These are phyloP conservation scores for Pseudochromis fuscus DNA, from an alignment of 2,797 vertebrate genomes.

Conservation along the genomic window DNA sequence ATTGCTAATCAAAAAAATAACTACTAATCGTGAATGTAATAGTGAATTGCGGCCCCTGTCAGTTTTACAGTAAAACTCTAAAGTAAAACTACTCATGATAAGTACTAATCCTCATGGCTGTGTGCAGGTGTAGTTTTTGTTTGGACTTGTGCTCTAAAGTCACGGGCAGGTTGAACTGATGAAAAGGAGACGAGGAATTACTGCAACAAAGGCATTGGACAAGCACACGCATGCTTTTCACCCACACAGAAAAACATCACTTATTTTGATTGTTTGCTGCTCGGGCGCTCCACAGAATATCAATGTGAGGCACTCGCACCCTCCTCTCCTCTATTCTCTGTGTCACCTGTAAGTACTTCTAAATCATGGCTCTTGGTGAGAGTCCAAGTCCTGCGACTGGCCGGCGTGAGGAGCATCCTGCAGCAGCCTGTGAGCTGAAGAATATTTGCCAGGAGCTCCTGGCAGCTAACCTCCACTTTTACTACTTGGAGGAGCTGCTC, in stretches of 20 bases:
- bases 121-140: neutral
- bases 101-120: no score
- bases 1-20: neutral
- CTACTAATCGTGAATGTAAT: neutral
- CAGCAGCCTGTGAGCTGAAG: conserved; percentile 60
- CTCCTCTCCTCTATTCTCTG: conserved; percentile 22
- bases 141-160: neutral
- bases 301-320: conserved; percentile 46
- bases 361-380: conserved; percentile 62
- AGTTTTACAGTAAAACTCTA: no score
- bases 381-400: conserved; percentile 58
- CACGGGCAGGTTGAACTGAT: conserved; percentile 32
- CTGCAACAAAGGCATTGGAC: conserved; percentile 21
- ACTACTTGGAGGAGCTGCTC: conserved; percentile 39
- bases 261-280: conserved; percentile 74
- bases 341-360: conserved; percentile 71
- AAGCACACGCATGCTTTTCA: conserved; percentile 18
- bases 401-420: conserved; percentile 62
- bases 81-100: no score
- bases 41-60: no score
- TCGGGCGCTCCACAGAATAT: conserved; percentile 55
- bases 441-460: conserved; percentile 66
- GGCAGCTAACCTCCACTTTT: conserved; percentile 46
- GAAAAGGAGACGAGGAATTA: conserved; percentile 50
- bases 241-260: conserved; percentile 52